phyloP scores from a whole-genome alignment of 1,140 invertebrate genomes.

The Cotesia chilonis region DNA sequence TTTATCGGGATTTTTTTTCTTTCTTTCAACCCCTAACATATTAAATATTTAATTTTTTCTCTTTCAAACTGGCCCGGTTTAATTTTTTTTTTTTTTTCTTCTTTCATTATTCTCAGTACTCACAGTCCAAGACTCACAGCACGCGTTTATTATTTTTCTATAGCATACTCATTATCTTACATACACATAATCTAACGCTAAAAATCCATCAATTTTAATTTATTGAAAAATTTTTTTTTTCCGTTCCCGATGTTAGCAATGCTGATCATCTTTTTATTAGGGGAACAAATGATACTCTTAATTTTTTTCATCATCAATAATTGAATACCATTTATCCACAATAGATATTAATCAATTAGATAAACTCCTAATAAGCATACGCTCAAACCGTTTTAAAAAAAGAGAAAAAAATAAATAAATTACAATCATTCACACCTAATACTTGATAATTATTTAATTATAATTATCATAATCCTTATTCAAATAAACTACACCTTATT shows the following conservation, averaged over 20 bases:
- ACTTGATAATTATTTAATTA: conserved; percentile 36
- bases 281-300: not conserved
- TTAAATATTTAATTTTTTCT: conserved; percentile 15
- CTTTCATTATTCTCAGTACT: conserved; percentile 20
- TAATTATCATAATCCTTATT: conserved; percentile 8
- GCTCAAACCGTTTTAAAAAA: not conserved
- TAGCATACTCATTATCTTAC: not conserved
- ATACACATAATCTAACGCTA: not conserved
- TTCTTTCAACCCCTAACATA: not conserved
- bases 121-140: conserved; percentile 39
- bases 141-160: conserved; percentile 21
- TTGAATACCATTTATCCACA: not conserved
- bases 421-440: conserved; percentile 32
- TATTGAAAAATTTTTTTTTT: not conserved
- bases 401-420: conserved; percentile 4
- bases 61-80: not conserved
- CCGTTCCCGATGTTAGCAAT: not conserved
- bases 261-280: no score
- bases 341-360: not conserved
- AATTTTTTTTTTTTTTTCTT: conserved; percentile 19
- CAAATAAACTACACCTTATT: conserved; percentile 42
- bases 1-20: no score
- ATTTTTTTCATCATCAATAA: not conserved
- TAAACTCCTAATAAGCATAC: not conserved
- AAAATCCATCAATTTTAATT: not conserved